Evolutionary conservation across 2,113 vertebrate genomes (phyloP).

Genomic region (Brienomyrus longianalis): DNA sequence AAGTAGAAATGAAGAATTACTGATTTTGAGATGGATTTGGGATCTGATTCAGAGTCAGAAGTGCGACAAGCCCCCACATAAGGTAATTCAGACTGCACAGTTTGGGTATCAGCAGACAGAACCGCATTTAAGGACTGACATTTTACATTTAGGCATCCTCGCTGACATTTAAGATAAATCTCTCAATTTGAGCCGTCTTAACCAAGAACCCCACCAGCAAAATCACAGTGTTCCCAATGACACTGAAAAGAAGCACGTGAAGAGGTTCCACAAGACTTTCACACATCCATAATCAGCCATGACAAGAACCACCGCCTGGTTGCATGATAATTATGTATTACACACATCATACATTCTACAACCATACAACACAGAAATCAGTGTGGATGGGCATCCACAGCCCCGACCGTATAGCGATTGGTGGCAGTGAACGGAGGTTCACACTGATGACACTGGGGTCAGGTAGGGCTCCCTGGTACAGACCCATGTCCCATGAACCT

Average conservation of each 20-base stretch:
- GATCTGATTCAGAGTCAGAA: not conserved
- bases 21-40: not conserved
- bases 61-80: not conserved
- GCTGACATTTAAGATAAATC: not conserved
- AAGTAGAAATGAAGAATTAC: not conserved
- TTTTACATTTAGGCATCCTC: not conserved
- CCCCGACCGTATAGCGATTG: not conserved
- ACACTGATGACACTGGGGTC: not conserved
- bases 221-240: not conserved
- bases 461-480: not conserved
- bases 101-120: not conserved
- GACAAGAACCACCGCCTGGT: not conserved
- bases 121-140: too few relatives aligned
- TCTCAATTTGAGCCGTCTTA: not conserved
- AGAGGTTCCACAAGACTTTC: not conserved
- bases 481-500: not conserved
- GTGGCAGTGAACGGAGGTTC: not conserved
- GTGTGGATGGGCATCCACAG: not conserved
- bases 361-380: not conserved
- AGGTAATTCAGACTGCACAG: not conserved
- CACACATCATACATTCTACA: not conserved
- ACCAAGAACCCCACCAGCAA: not conserved
- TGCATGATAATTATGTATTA: not conserved
- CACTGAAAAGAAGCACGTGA: not conserved
- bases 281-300: not conserved